Base-by-base conservation (phyloP, 2,888 invertebrate species). In the Dorcus parallelipipedus region DNA sequence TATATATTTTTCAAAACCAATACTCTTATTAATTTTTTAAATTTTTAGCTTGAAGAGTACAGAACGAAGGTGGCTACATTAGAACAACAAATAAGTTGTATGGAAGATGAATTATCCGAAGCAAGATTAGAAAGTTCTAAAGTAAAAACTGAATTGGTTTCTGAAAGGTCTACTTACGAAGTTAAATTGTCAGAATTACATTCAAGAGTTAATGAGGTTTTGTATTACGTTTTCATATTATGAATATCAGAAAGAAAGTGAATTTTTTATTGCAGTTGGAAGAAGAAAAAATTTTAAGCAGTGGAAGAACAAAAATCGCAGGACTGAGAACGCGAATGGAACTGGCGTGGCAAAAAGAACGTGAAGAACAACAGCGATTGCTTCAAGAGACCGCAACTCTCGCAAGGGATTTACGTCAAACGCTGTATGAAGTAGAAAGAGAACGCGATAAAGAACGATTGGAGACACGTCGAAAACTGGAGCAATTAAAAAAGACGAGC, bases 331-430 rank as follows among this genome's bases (percentile, higher is more conserved):
- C 95, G 1, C 86, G 91, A 53, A 87, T 95, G 84, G 95, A 95
- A 75, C 80, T 95, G 10, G 93, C 94, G 0, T 95, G 95, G 95
- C 94, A 94, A 72, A 95, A 94, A 74, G 95, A 95, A 77, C 83
- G 95, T 20, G 93, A 94, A 75, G 95, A 95, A 70, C 93, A 94
- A 70, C 94, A 94, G 67, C 82, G 94, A n/a, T 78, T 95, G 41
- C 79, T 95, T 38, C 93, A 93, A 74, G 95, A 95, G 80, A 93
- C 94, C 0, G 92, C 93, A 41, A 94, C 93, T 0, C 82, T 95
- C 59, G 94, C 95, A 0, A 82, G 93, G 60, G 95, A 95, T 76
- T 79, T 95, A 49, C 81, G 93, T 9, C 94, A 93, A 77, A 94
- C 94, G 0, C 82, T 94, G 38, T 92, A 91, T 71, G 93, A 93